Evolutionary conservation across 1,140 invertebrate genomes (phyloP).

Genomic region (Ditylenchus dipsaci): DNA sequence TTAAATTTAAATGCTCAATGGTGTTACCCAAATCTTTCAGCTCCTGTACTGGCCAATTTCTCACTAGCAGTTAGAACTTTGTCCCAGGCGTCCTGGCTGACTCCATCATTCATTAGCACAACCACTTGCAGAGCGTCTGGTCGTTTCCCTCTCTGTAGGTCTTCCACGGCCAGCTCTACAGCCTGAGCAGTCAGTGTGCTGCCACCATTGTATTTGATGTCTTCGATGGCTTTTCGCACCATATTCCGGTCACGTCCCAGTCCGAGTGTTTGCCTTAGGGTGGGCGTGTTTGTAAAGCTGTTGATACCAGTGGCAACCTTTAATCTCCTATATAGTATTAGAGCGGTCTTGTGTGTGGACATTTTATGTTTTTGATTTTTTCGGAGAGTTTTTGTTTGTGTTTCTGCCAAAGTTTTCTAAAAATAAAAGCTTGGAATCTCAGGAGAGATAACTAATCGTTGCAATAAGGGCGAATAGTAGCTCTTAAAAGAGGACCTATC

Average conservation of each 20-base stretch:
- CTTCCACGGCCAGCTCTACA: slow-evolving; percentile 48
- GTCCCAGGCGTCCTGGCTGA: slow-evolving; percentile 49
- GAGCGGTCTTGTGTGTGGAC: slow-evolving; percentile 10
- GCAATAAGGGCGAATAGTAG: too few species aligned
- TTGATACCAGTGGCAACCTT: slow-evolving; percentile 48
- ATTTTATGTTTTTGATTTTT: too few species aligned
- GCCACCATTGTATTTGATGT: slow-evolving; percentile 49
- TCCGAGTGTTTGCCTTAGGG: slow-evolving; percentile 48
- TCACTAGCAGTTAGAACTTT: slow-evolving; percentile 34
- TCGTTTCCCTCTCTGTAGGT: slow-evolving; percentile 40
- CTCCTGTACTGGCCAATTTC: slow-evolving; percentile 30
- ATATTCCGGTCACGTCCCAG: slow-evolving; percentile 51
- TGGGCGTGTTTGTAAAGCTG: slow-evolving; percentile 47
- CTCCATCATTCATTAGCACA: slow-evolving; percentile 53
- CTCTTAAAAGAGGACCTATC: too few species aligned
- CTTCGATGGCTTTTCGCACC: slow-evolving; percentile 51
- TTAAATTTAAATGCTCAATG: too few species aligned
- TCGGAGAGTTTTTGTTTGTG: too few species aligned
- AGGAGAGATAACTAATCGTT: too few species aligned
- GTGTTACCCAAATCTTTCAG: slow-evolving; percentile 42
- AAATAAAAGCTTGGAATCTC: too few species aligned
- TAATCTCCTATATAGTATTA: too few species aligned
- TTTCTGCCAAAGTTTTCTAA: too few species aligned
- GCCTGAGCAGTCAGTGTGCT: slow-evolving; percentile 50
- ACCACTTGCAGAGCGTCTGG: slow-evolving; percentile 45